These are phyloP conservation scores for Uria lomvia DNA, from an alignment of 2,113 vertebrate species.

Conservation along the genomic window DNA sequence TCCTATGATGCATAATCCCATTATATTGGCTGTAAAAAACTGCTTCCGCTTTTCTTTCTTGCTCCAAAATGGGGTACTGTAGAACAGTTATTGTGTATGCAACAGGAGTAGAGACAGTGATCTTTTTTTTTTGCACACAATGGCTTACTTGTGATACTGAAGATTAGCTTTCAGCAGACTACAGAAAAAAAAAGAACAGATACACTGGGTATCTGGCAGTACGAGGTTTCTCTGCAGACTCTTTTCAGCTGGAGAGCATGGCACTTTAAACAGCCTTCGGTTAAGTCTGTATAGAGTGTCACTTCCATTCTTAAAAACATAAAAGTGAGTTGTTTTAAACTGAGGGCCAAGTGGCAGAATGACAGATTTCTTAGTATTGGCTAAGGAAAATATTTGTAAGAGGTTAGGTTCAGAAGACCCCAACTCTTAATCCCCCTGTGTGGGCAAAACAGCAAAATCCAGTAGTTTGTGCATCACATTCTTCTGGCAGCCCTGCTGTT, in stretches of 20 bases:
- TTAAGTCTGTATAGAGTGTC: not conserved
- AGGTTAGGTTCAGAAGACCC: not conserved
- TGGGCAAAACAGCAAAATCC: not conserved
- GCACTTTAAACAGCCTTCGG: not conserved
- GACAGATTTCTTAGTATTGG: not conserved
- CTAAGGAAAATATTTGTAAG: not conserved
- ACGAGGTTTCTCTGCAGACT: not conserved
- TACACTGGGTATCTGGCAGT: not conserved
- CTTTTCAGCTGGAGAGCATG: not conserved
- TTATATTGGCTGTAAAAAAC: not conserved
- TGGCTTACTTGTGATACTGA: conserved; percentile 37
- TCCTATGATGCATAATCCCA: not conserved
- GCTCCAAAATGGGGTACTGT: not conserved
- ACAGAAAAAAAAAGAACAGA: not conserved
- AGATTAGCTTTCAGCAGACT: conserved; percentile 19
- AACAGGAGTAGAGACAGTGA: not conserved
- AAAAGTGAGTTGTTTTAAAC: not conserved
- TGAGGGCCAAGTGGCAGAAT: not conserved
- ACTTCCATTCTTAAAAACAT: not conserved
- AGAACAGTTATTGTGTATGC: not conserved
- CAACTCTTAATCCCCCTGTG: not conserved
- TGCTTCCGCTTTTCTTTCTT: not conserved
- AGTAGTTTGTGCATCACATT: not conserved
- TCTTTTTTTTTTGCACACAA: not conserved
- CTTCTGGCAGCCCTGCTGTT: not conserved